These are phyloP conservation scores for Penelope pileata DNA, from an alignment of 2,113 vertebrate species.

Conservation along the genomic window DNA sequence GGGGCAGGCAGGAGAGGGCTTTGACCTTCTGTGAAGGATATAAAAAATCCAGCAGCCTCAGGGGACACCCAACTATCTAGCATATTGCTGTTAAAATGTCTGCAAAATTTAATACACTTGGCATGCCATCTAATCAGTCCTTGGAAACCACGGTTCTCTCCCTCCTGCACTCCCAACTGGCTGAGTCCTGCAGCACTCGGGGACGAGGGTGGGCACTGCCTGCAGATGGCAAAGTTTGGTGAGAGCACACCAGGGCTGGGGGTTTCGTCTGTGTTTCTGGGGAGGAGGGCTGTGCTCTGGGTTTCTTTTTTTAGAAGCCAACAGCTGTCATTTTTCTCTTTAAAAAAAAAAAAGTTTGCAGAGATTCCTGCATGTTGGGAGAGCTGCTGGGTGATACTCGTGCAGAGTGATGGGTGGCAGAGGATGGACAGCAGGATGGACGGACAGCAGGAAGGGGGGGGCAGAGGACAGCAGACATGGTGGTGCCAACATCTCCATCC, in stretches of 20 bases:
- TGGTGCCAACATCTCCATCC: neutral
- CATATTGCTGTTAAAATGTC: conserved; percentile 95
- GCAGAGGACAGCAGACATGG: neutral
- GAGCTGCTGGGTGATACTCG: neutral
- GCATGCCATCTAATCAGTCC: conserved; percentile 87
- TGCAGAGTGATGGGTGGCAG: neutral
- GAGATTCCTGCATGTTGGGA: neutral
- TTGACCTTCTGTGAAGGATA: conserved; percentile 98
- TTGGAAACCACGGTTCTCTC: conserved; percentile 77
- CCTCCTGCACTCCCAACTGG: neutral
- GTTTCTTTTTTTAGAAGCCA: neutral
- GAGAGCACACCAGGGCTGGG: neutral
- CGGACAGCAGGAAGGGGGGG: accelerated
- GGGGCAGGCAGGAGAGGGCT: conserved; percentile 78
- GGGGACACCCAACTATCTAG: conserved; percentile 90
- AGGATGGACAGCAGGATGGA: neutral
- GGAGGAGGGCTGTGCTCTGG: neutral
- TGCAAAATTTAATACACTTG: conserved; percentile 93
- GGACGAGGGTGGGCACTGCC: neutral
- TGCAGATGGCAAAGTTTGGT: conserved; percentile 27
- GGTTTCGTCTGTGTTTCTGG: neutral
- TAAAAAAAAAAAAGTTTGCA: neutral
- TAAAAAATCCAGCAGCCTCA: conserved; percentile 92
- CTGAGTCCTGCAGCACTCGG: conserved; percentile 36
- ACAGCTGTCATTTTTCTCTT: neutral